phyloP scores from a whole-genome alignment of 2,797 vertebrate species.

The Gymnopithys bicolor region DNA sequence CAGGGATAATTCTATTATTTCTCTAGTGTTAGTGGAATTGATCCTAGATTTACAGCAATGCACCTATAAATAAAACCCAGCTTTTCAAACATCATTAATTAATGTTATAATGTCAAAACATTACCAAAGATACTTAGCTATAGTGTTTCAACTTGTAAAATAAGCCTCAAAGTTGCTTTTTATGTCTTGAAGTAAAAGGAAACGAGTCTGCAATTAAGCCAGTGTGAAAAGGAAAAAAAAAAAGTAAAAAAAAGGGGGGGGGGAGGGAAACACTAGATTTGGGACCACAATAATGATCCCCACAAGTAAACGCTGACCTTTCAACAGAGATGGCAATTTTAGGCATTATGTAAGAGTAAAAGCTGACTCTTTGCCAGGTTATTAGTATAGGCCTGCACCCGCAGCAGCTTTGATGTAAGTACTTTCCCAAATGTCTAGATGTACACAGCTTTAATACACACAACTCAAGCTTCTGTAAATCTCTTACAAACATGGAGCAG shows the following conservation, averaged over 20 bases:
- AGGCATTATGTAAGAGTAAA: slow-evolving; percentile 65
- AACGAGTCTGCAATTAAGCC: slow-evolving; percentile 30
- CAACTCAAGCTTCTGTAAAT: slow-evolving; percentile 76
- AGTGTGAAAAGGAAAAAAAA: background rate
- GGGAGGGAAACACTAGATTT: background rate
- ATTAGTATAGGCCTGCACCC: slow-evolving; percentile 64
- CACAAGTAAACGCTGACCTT: slow-evolving; percentile 53
- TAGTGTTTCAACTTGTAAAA: slow-evolving; percentile 58
- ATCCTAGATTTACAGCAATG: slow-evolving; percentile 52
- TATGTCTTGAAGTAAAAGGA: slow-evolving; percentile 21
- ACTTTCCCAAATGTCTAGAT: slow-evolving; percentile 73
- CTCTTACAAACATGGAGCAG: slow-evolving; percentile 79
- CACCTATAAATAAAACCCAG: slow-evolving; percentile 50
- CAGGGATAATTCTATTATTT: slow-evolving; percentile 43
- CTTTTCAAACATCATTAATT: slow-evolving; percentile 58
- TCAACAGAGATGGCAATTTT: slow-evolving; percentile 51
- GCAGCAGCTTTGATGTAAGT: slow-evolving; percentile 69
- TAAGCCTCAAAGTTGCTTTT: slow-evolving; percentile 33
- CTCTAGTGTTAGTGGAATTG: slow-evolving; percentile 33
- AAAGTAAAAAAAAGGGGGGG: rapidly evolving
- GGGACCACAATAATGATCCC: slow-evolving; percentile 20
- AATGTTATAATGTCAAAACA: slow-evolving; percentile 44
- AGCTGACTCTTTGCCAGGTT: slow-evolving; percentile 64
- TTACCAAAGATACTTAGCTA: slow-evolving; percentile 54
- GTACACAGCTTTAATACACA: slow-evolving; percentile 76